Conservation (phyloP, 2,113 vertebrate species). For the Odocoileus hemionus region DNA sequence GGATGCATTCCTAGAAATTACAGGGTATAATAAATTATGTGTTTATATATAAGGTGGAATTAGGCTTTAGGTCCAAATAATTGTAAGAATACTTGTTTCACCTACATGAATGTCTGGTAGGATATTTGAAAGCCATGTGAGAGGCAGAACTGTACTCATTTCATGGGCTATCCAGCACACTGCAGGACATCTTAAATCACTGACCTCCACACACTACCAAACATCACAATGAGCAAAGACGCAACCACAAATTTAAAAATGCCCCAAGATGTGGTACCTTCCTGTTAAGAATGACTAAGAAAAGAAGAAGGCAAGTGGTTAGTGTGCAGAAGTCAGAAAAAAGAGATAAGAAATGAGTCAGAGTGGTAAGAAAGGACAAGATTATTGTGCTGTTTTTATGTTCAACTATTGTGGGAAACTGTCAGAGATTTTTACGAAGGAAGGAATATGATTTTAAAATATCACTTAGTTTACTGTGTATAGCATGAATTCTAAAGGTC, state of each 20-base stretch:
- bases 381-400: background rate
- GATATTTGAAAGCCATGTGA: background rate
- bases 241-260: background rate
- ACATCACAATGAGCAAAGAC: background rate
- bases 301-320: background rate
- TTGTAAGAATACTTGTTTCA: background rate
- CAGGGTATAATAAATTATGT: background rate
- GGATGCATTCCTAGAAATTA: slow-evolving; percentile 60
- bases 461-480: background rate
- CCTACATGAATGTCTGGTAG: background rate
- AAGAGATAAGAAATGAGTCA: background rate
- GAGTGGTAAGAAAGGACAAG: background rate
- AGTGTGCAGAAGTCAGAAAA: background rate
- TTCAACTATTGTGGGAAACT: background rate
- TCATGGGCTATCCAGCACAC: background rate
- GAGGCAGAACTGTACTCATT: background rate
- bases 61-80: background rate
- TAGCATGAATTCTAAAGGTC: background rate
- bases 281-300: background rate
- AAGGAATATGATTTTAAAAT: background rate
- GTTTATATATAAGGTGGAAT: background rate
- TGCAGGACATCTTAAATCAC: background rate
- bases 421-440: background rate
- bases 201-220: background rate
- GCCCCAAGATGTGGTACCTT: background rate